Percentiles rank a stretch among this genome's conserved stretches.
Conservation (phyloP, 2,888 invertebrate species). For the Brenthis ino region DNA sequence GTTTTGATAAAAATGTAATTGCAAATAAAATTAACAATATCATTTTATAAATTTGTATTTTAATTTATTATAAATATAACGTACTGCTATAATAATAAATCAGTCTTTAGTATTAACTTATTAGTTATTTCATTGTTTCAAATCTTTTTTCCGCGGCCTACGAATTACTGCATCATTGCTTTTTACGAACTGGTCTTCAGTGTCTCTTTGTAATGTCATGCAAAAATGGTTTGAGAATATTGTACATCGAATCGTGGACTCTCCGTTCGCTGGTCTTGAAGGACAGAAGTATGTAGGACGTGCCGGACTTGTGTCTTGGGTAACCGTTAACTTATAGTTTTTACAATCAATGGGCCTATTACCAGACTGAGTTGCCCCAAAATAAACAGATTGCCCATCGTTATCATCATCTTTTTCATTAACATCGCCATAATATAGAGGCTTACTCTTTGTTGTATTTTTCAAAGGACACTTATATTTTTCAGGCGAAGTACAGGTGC, state of each 20-base stretch:
- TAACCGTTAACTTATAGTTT: slow-evolving; percentile 71
- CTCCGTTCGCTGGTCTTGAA: slow-evolving; percentile 59
- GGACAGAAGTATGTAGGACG: slow-evolving; percentile 72
- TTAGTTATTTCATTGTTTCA: slow-evolving; percentile 2
- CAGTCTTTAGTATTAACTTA: slow-evolving; percentile 20
- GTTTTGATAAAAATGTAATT: too few relatives aligned
- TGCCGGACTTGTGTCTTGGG: slow-evolving; percentile 57
- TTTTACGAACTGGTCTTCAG: slow-evolving; percentile 63
- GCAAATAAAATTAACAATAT: background rate
- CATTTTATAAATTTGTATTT: background rate
- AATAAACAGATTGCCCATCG: slow-evolving; percentile 34
- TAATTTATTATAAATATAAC: background rate
- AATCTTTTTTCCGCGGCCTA: slow-evolving; percentile 51
- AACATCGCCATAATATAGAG: slow-evolving; percentile 51
- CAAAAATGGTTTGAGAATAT: slow-evolving; percentile 75
- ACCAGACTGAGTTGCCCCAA: slow-evolving; percentile 32
- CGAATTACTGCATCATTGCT: slow-evolving; percentile 56
- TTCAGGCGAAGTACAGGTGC: slow-evolving; percentile 67
- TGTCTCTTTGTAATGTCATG: slow-evolving; percentile 65
- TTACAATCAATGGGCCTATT: slow-evolving; percentile 68
- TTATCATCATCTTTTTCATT: slow-evolving; percentile 49
- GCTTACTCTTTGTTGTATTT: slow-evolving; percentile 50
- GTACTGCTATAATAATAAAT: slow-evolving; percentile 5
- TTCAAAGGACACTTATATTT: slow-evolving; percentile 66
- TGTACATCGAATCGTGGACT: slow-evolving; percentile 61